Percentiles rank a stretch among this genome's conserved stretches.
Evolutionary conservation across 2,113 vertebrate genomes (phyloP).

Genomic region (Shinisaurus crocodilurus): DNA sequence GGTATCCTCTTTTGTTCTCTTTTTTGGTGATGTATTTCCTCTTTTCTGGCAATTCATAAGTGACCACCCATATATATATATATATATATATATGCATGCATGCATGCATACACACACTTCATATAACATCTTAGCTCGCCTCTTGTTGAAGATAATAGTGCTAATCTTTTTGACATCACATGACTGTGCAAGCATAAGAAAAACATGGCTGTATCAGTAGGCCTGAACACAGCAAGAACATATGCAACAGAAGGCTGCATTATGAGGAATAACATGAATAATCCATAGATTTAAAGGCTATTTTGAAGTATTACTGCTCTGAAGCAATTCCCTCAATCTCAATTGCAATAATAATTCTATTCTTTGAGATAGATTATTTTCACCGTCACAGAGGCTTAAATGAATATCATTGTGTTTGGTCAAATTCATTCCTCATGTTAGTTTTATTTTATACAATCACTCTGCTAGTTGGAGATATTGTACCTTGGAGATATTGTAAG

Average conservation of each 20-base stretch:
- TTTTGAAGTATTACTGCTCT: neutral
- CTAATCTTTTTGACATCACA: neutral
- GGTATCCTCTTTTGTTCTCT: too few species aligned
- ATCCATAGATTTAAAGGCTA: neutral
- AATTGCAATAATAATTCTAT: neutral
- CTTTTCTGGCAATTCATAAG: too few species aligned
- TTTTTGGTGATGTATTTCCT: too few species aligned
- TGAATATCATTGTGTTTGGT: neutral
- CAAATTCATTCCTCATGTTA: neutral
- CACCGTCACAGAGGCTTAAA: neutral
- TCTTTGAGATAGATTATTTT: neutral
- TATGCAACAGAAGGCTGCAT: neutral
- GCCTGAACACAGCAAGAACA: neutral
- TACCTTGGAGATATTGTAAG: slow-evolving; percentile 1
- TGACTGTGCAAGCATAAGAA: neutral
- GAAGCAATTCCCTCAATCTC: neutral
- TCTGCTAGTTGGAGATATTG: too few species aligned
- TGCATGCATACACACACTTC: neutral
- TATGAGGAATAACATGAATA: neutral
- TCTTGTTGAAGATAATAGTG: neutral
- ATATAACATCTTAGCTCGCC: neutral
- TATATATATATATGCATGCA: neutral
- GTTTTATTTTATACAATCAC: slow-evolving; percentile 24
- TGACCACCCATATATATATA: neutral
- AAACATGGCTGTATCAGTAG: neutral